These are phyloP conservation scores for Andinoacara biseriatus DNA, from an alignment of 2,113 vertebrate species.

Conservation along the genomic window DNA sequence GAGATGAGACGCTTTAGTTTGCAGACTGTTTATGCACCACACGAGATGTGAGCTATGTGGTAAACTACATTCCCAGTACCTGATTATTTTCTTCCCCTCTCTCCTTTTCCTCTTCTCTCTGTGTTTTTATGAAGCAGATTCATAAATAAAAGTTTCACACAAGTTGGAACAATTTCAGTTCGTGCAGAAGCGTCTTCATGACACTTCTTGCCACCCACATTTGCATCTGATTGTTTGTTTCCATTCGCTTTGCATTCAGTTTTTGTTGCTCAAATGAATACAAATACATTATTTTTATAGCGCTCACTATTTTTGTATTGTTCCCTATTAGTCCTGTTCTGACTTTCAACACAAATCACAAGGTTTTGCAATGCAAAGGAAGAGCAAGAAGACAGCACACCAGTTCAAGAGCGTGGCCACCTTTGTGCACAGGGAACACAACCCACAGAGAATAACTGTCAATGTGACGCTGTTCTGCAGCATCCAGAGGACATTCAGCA, in stretches of 20 bases:
- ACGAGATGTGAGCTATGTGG: not conserved
- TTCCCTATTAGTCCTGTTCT: not conserved
- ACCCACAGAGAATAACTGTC: too few species aligned
- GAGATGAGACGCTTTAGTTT: not conserved
- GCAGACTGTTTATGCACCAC: not conserved
- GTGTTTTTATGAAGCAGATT: not conserved
- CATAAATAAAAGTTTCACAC: not conserved
- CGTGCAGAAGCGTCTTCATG: not conserved
- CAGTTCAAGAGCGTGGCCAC: not conserved
- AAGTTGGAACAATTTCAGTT: fast-evolving
- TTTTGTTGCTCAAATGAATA: not conserved
- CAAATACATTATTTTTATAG: too few species aligned
- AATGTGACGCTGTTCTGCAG: too few species aligned
- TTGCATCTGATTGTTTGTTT: not conserved
- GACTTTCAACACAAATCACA: not conserved
- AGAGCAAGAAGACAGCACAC: not conserved
- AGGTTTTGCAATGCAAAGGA: not conserved
- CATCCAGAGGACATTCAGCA: too few species aligned
- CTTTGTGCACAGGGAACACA: not conserved
- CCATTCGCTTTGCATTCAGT: not conserved
- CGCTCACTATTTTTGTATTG: not conserved
- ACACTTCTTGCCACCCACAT: not conserved
- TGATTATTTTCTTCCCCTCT: not conserved
- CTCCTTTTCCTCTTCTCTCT: not conserved
- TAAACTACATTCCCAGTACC: fast-evolving